A percentile compares a stretch with the other conserved stretches of the same genome.
Conservation (phyloP, 2,797 vertebrate species). For the Liasis olivaceus region DNA sequence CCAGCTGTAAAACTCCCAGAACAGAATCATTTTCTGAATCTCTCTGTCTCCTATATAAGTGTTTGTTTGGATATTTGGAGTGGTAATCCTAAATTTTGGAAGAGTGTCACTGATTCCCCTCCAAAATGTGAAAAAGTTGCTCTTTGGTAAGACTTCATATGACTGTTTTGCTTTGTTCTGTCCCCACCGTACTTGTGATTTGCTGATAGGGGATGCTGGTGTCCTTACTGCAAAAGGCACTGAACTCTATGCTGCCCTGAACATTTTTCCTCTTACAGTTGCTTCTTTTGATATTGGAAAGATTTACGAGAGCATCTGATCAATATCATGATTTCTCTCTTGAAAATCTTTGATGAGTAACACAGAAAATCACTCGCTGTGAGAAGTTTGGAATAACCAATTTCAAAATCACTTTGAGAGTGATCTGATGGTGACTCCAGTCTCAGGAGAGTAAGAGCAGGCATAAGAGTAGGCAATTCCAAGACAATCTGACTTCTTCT, state of each 20-base stretch:
- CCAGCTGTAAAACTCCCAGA: background rate
- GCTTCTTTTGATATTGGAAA: background rate
- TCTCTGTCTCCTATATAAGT: background rate
- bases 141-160: background rate
- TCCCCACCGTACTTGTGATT: background rate
- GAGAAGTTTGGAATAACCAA: slow-evolving; percentile 31
- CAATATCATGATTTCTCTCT: background rate
- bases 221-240: background rate
- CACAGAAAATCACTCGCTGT: slow-evolving; percentile 37
- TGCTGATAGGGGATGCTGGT: background rate
- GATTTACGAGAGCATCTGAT: background rate
- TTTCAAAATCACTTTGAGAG: slow-evolving; percentile 50
- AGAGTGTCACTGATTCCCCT: background rate
- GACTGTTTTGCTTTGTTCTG: background rate
- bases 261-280: background rate
- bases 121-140: background rate
- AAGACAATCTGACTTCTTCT: slow-evolving; percentile 47
- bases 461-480: slow-evolving; percentile 24
- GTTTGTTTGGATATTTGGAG: background rate
- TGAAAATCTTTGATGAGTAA: slow-evolving; percentile 11
- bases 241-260: background rate
- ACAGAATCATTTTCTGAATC: background rate
- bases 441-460: slow-evolving; percentile 19
- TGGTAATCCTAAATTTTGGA: background rate
- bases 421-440: slow-evolving; percentile 44